Evolutionary conservation across 2,797 vertebrate species (phyloP).

Genomic region (Coluber constrictor): DNA sequence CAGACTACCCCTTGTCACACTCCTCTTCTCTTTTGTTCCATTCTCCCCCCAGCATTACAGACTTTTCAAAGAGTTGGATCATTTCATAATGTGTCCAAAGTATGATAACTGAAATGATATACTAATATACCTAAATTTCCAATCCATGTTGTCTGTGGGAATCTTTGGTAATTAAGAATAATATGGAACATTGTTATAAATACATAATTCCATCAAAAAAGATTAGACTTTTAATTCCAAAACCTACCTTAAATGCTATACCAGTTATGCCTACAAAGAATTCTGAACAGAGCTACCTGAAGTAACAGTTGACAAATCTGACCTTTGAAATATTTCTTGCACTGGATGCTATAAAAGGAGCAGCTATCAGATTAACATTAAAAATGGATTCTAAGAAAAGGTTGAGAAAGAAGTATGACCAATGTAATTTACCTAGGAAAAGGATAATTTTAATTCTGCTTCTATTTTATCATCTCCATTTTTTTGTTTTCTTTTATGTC

Average conservation of each 20-base stretch:
- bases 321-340: slow-evolving; percentile 14
- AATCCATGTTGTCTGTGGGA: slow-evolving; percentile 10
- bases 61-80: not conserved
- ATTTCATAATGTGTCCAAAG: not conserved
- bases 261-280: not conserved
- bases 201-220: slow-evolving; percentile 11
- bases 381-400: not conserved
- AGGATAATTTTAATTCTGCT: not conserved
- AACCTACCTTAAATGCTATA: not conserved
- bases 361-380: not conserved
- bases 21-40: not conserved
- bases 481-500: not conserved
- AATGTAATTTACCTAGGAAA: not conserved
- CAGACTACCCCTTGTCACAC: not conserved
- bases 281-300: not conserved
- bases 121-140: not conserved
- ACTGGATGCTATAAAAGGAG: not conserved
- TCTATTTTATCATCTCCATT: not conserved
- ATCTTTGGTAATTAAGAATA: slow-evolving; percentile 13
- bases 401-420: not conserved
- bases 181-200: not conserved
- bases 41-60: not conserved
- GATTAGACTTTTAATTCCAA: not conserved
- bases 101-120: not conserved
- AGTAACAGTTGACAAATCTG: not conserved